Base-by-base conservation (phyloP, 2,888 invertebrate species). In the Drosophila trichaetosa region DNA sequence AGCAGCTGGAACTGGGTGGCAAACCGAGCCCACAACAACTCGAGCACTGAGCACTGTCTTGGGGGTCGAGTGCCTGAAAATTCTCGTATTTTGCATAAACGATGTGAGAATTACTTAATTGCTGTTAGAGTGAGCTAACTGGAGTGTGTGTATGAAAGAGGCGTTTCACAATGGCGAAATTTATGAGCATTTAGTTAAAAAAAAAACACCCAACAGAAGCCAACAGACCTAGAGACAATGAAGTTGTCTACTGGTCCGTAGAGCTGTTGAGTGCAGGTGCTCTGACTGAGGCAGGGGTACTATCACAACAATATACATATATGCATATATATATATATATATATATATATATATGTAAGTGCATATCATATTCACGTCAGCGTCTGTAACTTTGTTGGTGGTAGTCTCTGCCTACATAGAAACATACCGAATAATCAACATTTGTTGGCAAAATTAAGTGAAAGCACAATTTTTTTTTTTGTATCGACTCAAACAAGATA, bases 51-150 rank as follows among this genome's bases (percentile, higher is more conserved):
- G 63, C 27, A 65, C 42, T 13, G n/a, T 29, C 27, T 38, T 11
- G n/a, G 40, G 53, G 40, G 49, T 64, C 40, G 63, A 38, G 52
- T 66, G 66, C 62, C 64, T 57, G 73, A 58, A 83, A 73, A 75
- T 73, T 68, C 73, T 70, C 68, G 78, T 79, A 82, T 82, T 88
- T 88, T 88, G 88, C 88, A 88, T 88, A 88, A 89, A 89, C 84
- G 88, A 87, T 89, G 88, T 89, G 88, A 86, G 88, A 88, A 88
- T 88, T 89, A 88, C 88, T 89, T 88, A 88, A 88, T 88, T 88
- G 89, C 82, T 80, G 71, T 70, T 76, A 81, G 67, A 74, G 58
- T 51, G 62, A 63, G 60, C 13, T 29, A 24, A 62, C 46, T 46
- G 46, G 8, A 16, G 46, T 24, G 49, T 67, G 49, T 46, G 64